Conservation (phyloP, 2,113 vertebrate genomes). For the Girardinichthys multiradiatus region DNA sequence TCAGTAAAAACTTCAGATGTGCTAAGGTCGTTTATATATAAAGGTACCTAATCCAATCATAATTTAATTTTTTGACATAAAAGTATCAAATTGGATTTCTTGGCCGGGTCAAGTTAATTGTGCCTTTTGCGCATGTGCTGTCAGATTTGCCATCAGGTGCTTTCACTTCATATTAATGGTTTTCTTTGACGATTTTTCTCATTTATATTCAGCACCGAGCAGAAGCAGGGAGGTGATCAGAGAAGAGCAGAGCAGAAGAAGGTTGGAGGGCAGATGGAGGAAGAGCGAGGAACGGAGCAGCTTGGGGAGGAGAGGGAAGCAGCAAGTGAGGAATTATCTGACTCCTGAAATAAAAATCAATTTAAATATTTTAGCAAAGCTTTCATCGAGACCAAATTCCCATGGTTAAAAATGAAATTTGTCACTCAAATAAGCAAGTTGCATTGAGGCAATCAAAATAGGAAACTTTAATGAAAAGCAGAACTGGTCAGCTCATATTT, state of each 20-base stretch:
- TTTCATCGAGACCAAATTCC: not conserved
- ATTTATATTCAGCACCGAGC: conserved; percentile 11
- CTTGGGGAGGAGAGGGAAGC: not conserved
- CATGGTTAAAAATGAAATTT: not conserved
- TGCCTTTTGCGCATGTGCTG: conserved; percentile 1
- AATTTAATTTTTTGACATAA: not conserved
- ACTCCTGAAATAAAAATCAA: not conserved
- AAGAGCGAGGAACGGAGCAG: not conserved
- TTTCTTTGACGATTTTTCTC: conserved; percentile 3
- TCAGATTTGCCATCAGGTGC: conserved; percentile 11
- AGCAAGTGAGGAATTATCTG: conserved; percentile 9
- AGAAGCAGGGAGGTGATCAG: not conserved
- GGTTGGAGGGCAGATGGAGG: not conserved
- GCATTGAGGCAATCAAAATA: not conserved
- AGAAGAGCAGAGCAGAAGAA: not conserved
- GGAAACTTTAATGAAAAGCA: not conserved
- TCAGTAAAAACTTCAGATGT: not conserved
- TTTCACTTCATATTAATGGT: conserved; percentile 9
- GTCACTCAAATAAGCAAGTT: not conserved
- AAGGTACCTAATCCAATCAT: not conserved
- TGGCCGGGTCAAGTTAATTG: not conserved
- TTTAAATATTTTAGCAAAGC: not conserved
- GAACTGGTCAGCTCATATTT: not conserved
- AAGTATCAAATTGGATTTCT: not conserved
- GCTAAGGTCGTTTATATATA: not conserved